phyloP scores from a whole-genome alignment of 2,797 vertebrate species.

The Anguilla obscura region DNA sequence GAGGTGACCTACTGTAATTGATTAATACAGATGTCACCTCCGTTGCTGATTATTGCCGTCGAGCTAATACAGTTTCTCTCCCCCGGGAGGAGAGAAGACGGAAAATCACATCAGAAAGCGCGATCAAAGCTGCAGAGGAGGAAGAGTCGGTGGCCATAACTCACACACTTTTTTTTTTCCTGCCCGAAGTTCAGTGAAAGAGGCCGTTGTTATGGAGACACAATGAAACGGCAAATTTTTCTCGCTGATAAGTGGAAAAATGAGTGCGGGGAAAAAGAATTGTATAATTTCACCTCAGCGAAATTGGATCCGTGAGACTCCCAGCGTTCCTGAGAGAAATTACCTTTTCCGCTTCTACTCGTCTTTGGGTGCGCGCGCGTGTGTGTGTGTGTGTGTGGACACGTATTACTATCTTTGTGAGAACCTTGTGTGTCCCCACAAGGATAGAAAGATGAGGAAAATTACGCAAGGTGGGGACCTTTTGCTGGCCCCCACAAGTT shows the following conservation, averaged over 20 bases:
- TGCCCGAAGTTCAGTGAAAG: background rate
- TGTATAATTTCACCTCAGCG: background rate
- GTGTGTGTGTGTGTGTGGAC: too few relatives aligned
- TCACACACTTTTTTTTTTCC: background rate
- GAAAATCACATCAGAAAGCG: background rate
- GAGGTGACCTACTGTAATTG: background rate
- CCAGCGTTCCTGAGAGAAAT: background rate
- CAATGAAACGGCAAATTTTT: slow-evolving; percentile 1
- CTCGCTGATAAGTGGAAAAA: background rate
- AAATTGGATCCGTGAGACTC: background rate
- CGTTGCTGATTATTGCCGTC: background rate
- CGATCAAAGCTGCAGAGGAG: background rate
- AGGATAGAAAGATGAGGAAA: too few relatives aligned
- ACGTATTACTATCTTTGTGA: too few relatives aligned
- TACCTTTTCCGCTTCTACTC: background rate
- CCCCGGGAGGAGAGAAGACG: background rate
- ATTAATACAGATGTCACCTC: slow-evolving; percentile 1
- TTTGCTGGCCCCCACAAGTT: too few relatives aligned
- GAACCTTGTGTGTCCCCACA: too few relatives aligned
- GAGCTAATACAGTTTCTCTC: background rate
- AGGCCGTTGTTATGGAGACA: background rate
- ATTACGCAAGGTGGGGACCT: too few relatives aligned
- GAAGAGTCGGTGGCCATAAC: background rate
- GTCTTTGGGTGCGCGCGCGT: background rate
- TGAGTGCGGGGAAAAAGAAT: background rate